Conservation (phyloP, 2,113 vertebrate species). For the Gallinago media region DNA sequence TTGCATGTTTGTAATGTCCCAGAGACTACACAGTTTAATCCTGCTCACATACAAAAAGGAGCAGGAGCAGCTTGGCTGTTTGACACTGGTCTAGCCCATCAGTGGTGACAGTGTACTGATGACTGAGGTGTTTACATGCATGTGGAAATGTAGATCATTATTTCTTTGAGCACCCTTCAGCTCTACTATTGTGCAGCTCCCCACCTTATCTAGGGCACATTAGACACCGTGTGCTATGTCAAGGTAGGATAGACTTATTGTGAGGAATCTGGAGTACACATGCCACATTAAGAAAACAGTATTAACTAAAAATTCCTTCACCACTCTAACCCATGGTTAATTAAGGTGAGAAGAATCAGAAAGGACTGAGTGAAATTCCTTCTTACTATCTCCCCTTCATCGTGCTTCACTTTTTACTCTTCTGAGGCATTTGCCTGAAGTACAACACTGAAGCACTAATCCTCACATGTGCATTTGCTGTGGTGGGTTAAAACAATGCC, state of each 20-base stretch:
- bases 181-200: neutral
- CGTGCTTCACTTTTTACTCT: neutral
- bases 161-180: neutral
- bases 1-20: neutral
- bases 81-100: neutral
- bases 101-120: neutral
- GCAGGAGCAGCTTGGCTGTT: neutral
- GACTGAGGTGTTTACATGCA: neutral
- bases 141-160: neutral
- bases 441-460: neutral
- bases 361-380: neutral
- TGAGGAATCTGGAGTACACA: neutral
- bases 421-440: neutral
- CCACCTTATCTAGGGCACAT: neutral
- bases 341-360: neutral
- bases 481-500: slow-evolving; percentile 23
- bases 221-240: accelerated
- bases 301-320: neutral
- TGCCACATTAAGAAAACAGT: neutral
- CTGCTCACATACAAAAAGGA: neutral
- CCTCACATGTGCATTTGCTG: neutral
- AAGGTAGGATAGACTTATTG: neutral
- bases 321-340: neutral
- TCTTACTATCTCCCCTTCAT: neutral
- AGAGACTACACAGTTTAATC: neutral